Evolutionary conservation across 2,797 vertebrate species (phyloP).

Genomic region (Spinus pinus): DNA sequence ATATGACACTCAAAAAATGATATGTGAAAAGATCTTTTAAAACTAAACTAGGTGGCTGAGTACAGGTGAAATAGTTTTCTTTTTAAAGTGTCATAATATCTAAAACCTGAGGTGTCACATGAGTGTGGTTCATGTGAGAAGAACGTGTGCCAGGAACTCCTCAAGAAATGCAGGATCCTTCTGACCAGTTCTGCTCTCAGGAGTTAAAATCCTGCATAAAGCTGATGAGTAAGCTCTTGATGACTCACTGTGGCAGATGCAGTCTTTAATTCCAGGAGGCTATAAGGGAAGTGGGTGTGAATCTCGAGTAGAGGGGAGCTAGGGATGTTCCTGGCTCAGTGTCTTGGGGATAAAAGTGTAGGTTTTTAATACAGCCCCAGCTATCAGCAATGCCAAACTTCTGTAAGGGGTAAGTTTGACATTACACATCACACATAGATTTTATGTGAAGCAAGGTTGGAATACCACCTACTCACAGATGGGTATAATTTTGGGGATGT

Average conservation of each 20-base stretch:
- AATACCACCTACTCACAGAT: constrained; percentile 66
- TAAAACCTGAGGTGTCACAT: neutral
- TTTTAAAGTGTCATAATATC: neutral
- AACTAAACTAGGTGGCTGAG: neutral
- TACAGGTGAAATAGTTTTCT: neutral
- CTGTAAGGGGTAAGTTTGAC: constrained; percentile 29
- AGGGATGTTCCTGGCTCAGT: constrained; percentile 43
- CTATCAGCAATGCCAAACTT: constrained; percentile 26
- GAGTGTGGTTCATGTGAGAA: neutral
- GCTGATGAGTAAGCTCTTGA: constrained; percentile 65
- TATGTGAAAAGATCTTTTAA: neutral
- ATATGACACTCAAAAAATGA: neutral
- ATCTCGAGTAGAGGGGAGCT: constrained; percentile 34
- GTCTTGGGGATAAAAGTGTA: constrained; percentile 35
- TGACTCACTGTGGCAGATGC: constrained; percentile 59
- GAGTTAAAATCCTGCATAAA: constrained; percentile 54
- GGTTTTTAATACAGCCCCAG: constrained; percentile 25
- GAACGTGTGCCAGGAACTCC: neutral
- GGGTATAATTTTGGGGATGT: constrained; percentile 64
- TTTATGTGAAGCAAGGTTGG: constrained; percentile 36
- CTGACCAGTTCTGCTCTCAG: constrained; percentile 29
- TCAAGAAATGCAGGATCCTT: constrained; percentile 4
- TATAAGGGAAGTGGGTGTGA: constrained; percentile 49
- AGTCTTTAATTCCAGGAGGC: constrained; percentile 46
- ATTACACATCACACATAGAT: constrained; percentile 40